Conservation (phyloP, 2,888 invertebrate species). For the Pyrrhosoma nymphula region DNA sequence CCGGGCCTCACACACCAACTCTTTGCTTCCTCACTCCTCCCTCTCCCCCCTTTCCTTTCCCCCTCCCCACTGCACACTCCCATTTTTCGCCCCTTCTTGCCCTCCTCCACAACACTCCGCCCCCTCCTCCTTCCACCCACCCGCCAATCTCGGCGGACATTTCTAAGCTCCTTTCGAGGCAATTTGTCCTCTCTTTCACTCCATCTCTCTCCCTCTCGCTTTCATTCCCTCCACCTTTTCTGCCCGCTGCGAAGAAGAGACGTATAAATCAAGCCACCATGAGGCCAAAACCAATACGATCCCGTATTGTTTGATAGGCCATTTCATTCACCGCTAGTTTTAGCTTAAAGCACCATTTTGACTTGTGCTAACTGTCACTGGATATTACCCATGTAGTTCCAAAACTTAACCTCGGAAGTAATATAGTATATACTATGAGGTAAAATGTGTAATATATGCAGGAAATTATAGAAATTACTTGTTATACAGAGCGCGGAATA, state of each 20-base stretch:
- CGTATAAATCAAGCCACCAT: not conserved
- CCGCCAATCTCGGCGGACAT: constrained; percentile 16
- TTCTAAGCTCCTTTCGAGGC: not conserved
- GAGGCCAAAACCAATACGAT: not conserved
- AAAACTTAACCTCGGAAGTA: too few relatives aligned
- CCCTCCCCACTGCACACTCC: not conserved
- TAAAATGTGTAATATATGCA: too few relatives aligned
- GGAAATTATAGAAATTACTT: too few relatives aligned
- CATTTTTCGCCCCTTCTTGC: not conserved
- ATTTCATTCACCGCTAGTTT: not conserved
- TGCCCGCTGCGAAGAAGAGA: not conserved
- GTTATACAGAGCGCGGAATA: too few relatives aligned
- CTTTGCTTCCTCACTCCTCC: too few relatives aligned
- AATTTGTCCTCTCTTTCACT: constrained; percentile 18
- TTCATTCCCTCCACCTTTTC: not conserved
- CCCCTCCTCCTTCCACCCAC: not conserved
- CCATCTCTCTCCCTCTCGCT: not conserved
- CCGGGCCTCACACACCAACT: not conserved
- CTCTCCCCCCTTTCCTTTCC: not conserved
- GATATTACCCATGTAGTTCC: too few relatives aligned
- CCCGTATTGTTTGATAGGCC: not conserved
- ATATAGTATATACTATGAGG: too few relatives aligned
- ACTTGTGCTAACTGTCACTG: not conserved
- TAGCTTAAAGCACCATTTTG: too few relatives aligned
- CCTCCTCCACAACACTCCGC: not conserved